These are phyloP conservation scores for Mimas tiliae DNA, from an alignment of 2,888 invertebrate species.

Conservation along the genomic window DNA sequence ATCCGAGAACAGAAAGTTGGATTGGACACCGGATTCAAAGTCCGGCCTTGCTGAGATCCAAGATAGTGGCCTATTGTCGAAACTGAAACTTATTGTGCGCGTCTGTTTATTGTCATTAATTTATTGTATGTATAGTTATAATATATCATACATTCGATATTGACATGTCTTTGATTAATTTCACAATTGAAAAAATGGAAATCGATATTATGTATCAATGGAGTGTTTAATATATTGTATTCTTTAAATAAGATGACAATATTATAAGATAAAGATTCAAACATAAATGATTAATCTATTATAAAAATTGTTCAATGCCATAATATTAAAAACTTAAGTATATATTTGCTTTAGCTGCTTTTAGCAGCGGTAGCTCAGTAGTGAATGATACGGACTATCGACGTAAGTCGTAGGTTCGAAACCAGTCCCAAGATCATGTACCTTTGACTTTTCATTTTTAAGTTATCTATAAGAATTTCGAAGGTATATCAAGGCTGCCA, in stretches of 20 bases:
- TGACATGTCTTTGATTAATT: slow-evolving; percentile 13
- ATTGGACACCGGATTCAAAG: slow-evolving; percentile 43
- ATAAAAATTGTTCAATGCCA: not conserved
- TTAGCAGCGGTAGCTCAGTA: too few species aligned
- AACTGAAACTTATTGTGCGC: slow-evolving; percentile 1
- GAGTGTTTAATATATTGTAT: not conserved
- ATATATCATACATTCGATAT: slow-evolving; percentile 29
- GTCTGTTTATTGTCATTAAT: slow-evolving; percentile 20
- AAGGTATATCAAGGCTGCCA: too few species aligned
- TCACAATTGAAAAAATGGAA: slow-evolving; percentile 7
- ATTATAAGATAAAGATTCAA: not conserved
- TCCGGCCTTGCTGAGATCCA: slow-evolving; percentile 34
- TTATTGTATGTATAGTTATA: slow-evolving; percentile 19
- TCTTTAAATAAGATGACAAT: not conserved
- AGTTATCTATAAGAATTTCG: too few species aligned
- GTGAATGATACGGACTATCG: too few species aligned
- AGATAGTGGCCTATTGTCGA: slow-evolving; percentile 35
- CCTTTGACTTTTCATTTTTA: too few species aligned
- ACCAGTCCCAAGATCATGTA: too few species aligned
- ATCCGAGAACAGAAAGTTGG: slow-evolving; percentile 77
- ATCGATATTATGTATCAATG: slow-evolving; percentile 8
- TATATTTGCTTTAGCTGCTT: too few species aligned
- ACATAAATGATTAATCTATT: not conserved
- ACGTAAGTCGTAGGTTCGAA: too few species aligned
- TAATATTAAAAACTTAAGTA: too few species aligned